Evolutionary conservation across 2,888 invertebrate genomes (phyloP), one percentile per base, ranked within the genome.

Genomic region (Cerastis rubricosa): DNA sequence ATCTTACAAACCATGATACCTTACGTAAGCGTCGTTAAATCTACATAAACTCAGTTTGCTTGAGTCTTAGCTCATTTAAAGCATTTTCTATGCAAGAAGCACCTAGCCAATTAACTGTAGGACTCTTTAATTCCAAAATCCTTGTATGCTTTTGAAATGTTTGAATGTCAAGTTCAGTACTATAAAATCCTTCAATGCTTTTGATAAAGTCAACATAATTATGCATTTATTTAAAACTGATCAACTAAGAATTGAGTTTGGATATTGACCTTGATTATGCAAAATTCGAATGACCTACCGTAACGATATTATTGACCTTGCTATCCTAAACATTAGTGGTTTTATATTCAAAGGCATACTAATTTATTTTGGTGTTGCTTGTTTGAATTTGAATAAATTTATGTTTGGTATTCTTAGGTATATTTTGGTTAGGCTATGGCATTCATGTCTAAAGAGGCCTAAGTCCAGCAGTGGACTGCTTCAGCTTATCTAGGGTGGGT

Each of bases 211-310:
- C 59, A 43, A 57, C 25, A 68, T 69, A 79, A 65, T 61, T 51
- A 72, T 71, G 64, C 22, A 73, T 70, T 25, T 66, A n/a, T 74
- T 67, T 40, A 43, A 71, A 45, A 14, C 7, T 47, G 43, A 64
- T 64, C 43, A 64, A 64, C 17, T 69, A 40, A 43, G 35, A 59
- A 72, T 66, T 66, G 65, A 71, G 68, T 83, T 78, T 79, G 74
- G 29, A 71, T 49, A 59, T 74, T 78, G 74, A 81, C 82, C 87
- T 87, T 85, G 59, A 47, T 71, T 87, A 87, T 87, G 87, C 74
- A 78, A 78, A 75, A 59, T 25, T 47, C 57, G 19, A 72, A 40
- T 79, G 76, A 78, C 85, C 83, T 85, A 67, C 76, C 64, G 69
- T 65, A 71, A 74, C 43, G 9, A 69, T 71, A 49, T 79, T 61